Conservation (phyloP, 2,797 vertebrate genomes). For the Rhabdophis nuchalis region DNA sequence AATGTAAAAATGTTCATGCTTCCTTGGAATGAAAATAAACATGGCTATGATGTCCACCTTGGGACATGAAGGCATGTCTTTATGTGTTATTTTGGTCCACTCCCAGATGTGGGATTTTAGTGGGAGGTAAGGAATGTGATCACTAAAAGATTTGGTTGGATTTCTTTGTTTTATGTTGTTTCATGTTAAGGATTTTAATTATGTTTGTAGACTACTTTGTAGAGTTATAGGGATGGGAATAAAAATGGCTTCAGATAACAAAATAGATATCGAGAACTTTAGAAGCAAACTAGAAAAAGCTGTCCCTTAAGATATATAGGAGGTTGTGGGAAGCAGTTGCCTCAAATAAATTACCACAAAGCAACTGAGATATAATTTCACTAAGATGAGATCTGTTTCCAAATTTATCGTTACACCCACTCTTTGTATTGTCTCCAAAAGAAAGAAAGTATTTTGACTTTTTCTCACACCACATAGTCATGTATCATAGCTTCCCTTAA, state of each 20-base stretch:
- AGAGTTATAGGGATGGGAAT: neutral
- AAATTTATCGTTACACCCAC: slow-evolving; percentile 27
- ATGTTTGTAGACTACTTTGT: neutral
- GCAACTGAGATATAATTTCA: neutral
- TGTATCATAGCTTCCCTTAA: slow-evolving; percentile 77
- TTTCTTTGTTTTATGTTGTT: neutral
- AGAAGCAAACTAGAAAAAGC: neutral
- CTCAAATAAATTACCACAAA: neutral
- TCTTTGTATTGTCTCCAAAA: slow-evolving; percentile 83
- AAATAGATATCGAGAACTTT: neutral
- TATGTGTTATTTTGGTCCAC: neutral
- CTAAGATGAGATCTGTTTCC: neutral
- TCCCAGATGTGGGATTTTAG: neutral
- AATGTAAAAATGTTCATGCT: neutral
- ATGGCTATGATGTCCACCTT: neutral
- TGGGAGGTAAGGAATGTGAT: slow-evolving; percentile 5
- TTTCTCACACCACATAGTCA: slow-evolving; percentile 78
- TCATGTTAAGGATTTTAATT: neutral
- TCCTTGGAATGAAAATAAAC: slow-evolving; percentile 44
- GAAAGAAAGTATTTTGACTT: slow-evolving; percentile 76
- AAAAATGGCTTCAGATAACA: neutral
- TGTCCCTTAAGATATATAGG: neutral
- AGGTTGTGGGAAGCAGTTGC: neutral
- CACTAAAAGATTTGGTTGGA: neutral
- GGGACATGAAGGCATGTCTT: neutral